Conservation (phyloP, 2,797 vertebrate species). For the Pseudochaenichthys georgianus region DNA sequence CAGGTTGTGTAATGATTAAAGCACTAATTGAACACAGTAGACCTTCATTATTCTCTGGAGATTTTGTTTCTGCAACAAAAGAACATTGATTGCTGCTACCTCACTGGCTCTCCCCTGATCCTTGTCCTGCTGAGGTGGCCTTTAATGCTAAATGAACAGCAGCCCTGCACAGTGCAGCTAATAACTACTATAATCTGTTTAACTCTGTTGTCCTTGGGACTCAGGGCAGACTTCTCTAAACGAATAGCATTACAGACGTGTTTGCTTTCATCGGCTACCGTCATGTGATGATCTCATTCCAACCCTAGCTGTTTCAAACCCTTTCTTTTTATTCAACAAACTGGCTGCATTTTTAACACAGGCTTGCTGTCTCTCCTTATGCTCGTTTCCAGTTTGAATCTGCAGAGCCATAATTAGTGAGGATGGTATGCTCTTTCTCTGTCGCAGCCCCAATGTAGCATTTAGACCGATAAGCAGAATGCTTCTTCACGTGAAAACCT, state of each 20-base stretch:
- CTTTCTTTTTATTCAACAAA: constrained; percentile 28
- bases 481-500: constrained; percentile 59
- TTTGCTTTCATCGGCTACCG: background rate
- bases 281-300: constrained; percentile 25
- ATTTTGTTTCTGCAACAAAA: constrained; percentile 26
- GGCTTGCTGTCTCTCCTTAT: constrained; percentile 2
- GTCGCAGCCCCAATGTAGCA: constrained; percentile 62
- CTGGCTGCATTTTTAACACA: constrained; percentile 1
- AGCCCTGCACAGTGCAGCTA: constrained; percentile 38
- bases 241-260: constrained; percentile 9
- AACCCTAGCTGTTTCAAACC: constrained; percentile 18
- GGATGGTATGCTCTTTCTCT: constrained; percentile 53
- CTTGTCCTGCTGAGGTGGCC: constrained; percentile 62
- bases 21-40: constrained; percentile 55
- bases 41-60: constrained; percentile 40
- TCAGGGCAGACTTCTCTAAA: background rate
- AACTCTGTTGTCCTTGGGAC: constrained; percentile 29
- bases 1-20: constrained; percentile 45
- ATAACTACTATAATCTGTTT: constrained; percentile 65
- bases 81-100: background rate
- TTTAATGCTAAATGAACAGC: constrained; percentile 54
- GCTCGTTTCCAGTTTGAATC: constrained; percentile 25
- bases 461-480: constrained; percentile 69
- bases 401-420: constrained; percentile 59
- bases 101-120: constrained; percentile 3